Evolutionary conservation across 2,888 invertebrate genomes (phyloP), one percentile per base, ranked within the genome.

Genomic region (Melanophora roralis): DNA sequence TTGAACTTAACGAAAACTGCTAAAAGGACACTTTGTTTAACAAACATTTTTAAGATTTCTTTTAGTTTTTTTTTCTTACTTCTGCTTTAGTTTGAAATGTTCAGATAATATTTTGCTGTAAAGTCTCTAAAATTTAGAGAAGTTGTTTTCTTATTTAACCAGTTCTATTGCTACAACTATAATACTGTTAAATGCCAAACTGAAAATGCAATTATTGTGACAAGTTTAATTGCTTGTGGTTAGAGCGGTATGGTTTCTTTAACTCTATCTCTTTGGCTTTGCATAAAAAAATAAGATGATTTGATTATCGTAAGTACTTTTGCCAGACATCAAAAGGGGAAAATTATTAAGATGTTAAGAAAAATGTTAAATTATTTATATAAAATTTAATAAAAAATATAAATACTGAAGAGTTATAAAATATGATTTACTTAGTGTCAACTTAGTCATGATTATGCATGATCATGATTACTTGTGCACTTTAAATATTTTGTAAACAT

Each of bases 181-280:
- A 57, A 59, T 69, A 47, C 64, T 64, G 74, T 69, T 75, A 69
- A 65, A 76, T 76, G 72, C 60, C 78, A 78, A 72, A 73, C 67
- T 62, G 73, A 79, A 79, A 87, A 87, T 88, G 87, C 87, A 88
- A 88, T 88, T 88, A 82, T 87, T 86, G 85, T 86, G 88, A 88
- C 88, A 87, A 87, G 86, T 88, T 88, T 88, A 88, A 88, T 88
- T 88, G 88, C 88, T 87, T 85, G 85, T 80, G 84, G 84, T 83
- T 84, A 85, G 83, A 78, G 82, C 72, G 80, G 82, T 77, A 78
- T 73, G 79, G 81, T 77, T 82, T 80, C 81, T 79, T 77, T 78
- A 47, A 65, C 78, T 72, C 55, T 45, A 53, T 68, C 40, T 53
- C 60, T 68, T 55, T 53, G 14, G 45, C 45, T 59, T 53, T 75